A percentile compares a stretch with the other conserved stretches of the same genome.
Evolutionary conservation across 2,888 invertebrate species (phyloP).

Genomic region (Drosophila kokeensis): DNA sequence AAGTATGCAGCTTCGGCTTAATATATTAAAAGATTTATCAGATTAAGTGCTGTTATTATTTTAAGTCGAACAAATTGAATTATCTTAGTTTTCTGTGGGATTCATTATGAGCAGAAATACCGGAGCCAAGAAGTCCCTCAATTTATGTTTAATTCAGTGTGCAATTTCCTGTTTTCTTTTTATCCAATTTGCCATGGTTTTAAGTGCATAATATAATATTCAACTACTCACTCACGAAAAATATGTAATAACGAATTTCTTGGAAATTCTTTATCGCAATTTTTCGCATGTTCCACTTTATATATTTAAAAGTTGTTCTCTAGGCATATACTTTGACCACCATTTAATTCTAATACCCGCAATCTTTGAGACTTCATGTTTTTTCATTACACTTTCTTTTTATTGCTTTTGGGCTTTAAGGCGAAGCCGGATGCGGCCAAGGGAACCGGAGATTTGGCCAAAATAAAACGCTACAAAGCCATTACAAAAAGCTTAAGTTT

Average conservation of each 20-base stretch:
- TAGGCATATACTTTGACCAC: constrained; percentile 19
- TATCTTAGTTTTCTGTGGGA: background rate
- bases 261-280: background rate
- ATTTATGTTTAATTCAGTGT: background rate
- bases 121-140: background rate
- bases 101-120: background rate
- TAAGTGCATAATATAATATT: background rate
- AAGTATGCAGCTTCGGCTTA: background rate
- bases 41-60: background rate
- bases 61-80: background rate
- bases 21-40: background rate
- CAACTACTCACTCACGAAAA: no score
- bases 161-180: background rate
- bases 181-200: background rate
- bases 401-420: constrained; percentile 46
- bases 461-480: constrained; percentile 61
- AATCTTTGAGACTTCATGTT: constrained; percentile 37
- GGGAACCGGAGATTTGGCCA: background rate
- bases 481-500: constrained; percentile 77
- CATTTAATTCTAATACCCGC: constrained; percentile 24
- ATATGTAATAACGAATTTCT: background rate
- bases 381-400: constrained; percentile 63
- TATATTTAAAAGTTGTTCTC: constrained; percentile 11
- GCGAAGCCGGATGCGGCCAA: constrained; percentile 3
- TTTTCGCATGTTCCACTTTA: background rate